A percentile compares a stretch with the other conserved stretches of the same genome.
Evolutionary conservation across 1,140 invertebrate species (phyloP).

Genomic region (Lepidurus couesii): DNA sequence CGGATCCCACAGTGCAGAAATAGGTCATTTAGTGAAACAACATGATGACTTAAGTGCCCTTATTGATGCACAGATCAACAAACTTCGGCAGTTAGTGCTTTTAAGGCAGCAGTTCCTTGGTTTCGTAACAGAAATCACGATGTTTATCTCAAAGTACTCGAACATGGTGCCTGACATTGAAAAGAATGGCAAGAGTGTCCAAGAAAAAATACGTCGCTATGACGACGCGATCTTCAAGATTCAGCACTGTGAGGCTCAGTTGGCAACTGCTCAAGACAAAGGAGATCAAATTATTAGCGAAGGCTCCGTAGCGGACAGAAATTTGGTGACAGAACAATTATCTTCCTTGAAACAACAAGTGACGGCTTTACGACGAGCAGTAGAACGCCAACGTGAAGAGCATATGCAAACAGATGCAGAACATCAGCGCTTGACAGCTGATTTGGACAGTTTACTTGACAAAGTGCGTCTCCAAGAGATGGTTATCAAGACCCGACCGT

Average conservation of each 20-base stretch:
- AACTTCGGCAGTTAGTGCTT: constrained; percentile 65
- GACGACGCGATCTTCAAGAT: constrained; percentile 67
- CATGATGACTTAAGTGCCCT: constrained; percentile 75
- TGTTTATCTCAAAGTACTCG: constrained; percentile 78
- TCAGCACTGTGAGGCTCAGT: constrained; percentile 78
- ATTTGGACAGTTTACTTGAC: constrained; percentile 72
- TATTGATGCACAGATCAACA: constrained; percentile 76
- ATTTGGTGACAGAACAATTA: constrained; percentile 77
- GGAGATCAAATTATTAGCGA: constrained; percentile 85
- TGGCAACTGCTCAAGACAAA: constrained; percentile 80
- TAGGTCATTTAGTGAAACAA: constrained; percentile 69
- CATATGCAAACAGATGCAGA: constrained; percentile 81
- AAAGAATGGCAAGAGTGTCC: constrained; percentile 65
- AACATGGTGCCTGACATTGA: constrained; percentile 79
- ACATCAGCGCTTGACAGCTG: constrained; percentile 69
- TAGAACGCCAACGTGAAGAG: constrained; percentile 77
- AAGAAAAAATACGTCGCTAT: constrained; percentile 83
- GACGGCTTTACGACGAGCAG: constrained; percentile 66
- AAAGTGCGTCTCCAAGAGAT: constrained; percentile 80
- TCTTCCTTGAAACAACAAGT: constrained; percentile 80
- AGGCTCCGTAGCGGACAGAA: constrained; percentile 74
- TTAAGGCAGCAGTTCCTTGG: constrained; percentile 80
- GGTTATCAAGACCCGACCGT: constrained; percentile 68
- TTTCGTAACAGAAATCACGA: constrained; percentile 76
- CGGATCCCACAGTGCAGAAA: constrained; percentile 61